These are phyloP conservation scores for Drosophila parthenogenetica DNA, from an alignment of 2,888 invertebrate genomes.

Conservation along the genomic window DNA sequence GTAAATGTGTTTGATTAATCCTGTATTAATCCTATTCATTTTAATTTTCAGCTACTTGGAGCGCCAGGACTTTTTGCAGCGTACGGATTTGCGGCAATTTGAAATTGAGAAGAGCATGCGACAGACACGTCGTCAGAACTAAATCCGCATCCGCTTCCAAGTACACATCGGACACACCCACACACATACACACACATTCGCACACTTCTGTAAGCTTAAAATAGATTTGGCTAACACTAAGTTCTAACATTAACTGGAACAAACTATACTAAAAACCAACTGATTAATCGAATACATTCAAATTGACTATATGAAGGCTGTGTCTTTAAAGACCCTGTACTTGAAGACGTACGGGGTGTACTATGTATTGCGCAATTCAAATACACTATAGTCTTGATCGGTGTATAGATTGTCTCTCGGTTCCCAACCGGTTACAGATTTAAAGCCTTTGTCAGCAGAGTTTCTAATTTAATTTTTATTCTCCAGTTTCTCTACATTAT, in stretches of 20 bases:
- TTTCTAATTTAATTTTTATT: too few species aligned
- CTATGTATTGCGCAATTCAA: too few species aligned
- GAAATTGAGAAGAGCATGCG: slow-evolving; percentile 95
- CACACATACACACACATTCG: slow-evolving; percentile 26
- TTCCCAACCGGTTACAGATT: too few species aligned
- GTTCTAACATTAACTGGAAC: slow-evolving; percentile 19
- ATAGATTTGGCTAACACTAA: slow-evolving; percentile 23
- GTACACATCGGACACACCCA: not conserved
- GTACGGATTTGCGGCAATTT: slow-evolving; percentile 95
- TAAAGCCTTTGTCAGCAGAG: too few species aligned
- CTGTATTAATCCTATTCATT: slow-evolving; percentile 13
- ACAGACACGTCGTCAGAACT: slow-evolving; percentile 86
- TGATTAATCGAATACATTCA: slow-evolving; percentile 30
- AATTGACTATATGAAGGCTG: slow-evolving; percentile 5
- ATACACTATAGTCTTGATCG: too few species aligned
- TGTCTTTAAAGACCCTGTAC: too few species aligned
- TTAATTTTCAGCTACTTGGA: slow-evolving; percentile 90
- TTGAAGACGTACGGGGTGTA: too few species aligned
- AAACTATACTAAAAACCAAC: slow-evolving; percentile 8
- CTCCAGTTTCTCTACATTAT: too few species aligned
- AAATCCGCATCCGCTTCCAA: slow-evolving; percentile 19
- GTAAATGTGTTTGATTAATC: not conserved
- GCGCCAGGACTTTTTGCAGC: slow-evolving; percentile 94
- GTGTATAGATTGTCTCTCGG: too few species aligned
- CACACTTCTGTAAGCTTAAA: slow-evolving; percentile 25